A percentile compares a stretch with the other conserved stretches of the same genome.
phyloP scores from a whole-genome alignment of 2,888 invertebrate genomes.

The Xestia ashworthii region DNA sequence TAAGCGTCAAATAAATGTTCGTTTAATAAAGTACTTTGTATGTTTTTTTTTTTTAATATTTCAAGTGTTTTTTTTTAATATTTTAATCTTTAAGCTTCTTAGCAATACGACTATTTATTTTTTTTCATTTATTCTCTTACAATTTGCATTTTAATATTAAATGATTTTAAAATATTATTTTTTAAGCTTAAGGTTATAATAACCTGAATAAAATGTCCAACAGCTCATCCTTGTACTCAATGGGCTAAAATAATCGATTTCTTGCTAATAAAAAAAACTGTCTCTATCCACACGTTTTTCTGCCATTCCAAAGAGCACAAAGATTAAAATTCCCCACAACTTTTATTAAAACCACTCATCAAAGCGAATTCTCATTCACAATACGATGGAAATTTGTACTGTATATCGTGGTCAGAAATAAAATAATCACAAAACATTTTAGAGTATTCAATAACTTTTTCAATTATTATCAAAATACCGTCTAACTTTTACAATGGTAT shows the following conservation, averaged over 20 bases:
- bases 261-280: slow-evolving; percentile 3
- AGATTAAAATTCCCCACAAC: slow-evolving; percentile 50
- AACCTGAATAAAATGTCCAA: background rate
- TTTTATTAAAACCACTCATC: slow-evolving; percentile 35
- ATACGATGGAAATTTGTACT: slow-evolving; percentile 53
- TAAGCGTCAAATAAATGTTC: background rate
- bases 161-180: too few relatives aligned
- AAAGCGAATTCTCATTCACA: slow-evolving; percentile 35
- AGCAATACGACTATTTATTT: too few relatives aligned
- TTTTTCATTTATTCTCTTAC: too few relatives aligned
- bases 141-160: too few relatives aligned
- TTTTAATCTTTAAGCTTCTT: too few relatives aligned
- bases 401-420: slow-evolving; percentile 50
- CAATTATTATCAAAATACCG: slow-evolving; percentile 73
- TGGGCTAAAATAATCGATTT: background rate
- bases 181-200: background rate
- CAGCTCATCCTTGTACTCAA: background rate
- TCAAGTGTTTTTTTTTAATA: too few relatives aligned
- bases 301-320: background rate
- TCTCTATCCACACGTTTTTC: background rate
- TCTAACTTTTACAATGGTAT: slow-evolving; percentile 68
- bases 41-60: too few relatives aligned
- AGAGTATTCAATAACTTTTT: slow-evolving; percentile 75
- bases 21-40: too few relatives aligned
- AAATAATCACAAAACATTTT: slow-evolving; percentile 65